Evolutionary conservation across 2,888 invertebrate genomes (phyloP).

Genomic region (Catonia carolina): DNA sequence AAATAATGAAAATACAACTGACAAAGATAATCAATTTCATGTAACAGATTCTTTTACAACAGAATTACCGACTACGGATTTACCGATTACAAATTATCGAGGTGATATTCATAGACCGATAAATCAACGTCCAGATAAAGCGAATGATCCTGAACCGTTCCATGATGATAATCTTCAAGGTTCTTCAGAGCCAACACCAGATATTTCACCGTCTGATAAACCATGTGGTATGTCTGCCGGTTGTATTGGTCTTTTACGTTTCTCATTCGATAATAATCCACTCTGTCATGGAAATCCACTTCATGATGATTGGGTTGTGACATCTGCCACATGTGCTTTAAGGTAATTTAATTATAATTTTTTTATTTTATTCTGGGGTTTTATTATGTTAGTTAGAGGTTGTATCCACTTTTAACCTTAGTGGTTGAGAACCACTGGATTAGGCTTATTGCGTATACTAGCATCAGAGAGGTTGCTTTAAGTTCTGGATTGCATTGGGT

Average conservation of each 20-base stretch:
- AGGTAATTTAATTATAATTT: conserved; percentile 26
- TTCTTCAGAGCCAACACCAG: neutral
- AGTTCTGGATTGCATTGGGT: no score
- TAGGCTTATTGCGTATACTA: no score
- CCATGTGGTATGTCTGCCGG: conserved; percentile 2
- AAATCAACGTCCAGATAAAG: no score
- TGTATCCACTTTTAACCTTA: no score
- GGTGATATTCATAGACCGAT: no score
- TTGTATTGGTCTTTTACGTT: conserved; percentile 28
- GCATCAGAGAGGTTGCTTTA: no score
- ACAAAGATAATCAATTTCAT: conserved; percentile 1
- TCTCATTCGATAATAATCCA: conserved; percentile 26
- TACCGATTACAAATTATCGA: conserved; percentile 21
- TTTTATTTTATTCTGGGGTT: neutral
- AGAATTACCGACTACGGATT: neutral
- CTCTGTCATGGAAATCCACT: conserved; percentile 35
- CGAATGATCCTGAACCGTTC: no score
- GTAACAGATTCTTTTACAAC: no score
- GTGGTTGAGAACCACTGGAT: no score
- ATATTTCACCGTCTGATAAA: neutral
- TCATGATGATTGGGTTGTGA: conserved; percentile 35
- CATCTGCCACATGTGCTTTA: conserved; percentile 36
- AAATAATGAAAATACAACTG: neutral
- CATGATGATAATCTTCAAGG: no score
- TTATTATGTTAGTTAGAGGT: no score